A percentile compares a stretch with the other conserved stretches of the same genome.
phyloP scores from a whole-genome alignment of 2,797 vertebrate species.

The Sebastolobus altivelis region DNA sequence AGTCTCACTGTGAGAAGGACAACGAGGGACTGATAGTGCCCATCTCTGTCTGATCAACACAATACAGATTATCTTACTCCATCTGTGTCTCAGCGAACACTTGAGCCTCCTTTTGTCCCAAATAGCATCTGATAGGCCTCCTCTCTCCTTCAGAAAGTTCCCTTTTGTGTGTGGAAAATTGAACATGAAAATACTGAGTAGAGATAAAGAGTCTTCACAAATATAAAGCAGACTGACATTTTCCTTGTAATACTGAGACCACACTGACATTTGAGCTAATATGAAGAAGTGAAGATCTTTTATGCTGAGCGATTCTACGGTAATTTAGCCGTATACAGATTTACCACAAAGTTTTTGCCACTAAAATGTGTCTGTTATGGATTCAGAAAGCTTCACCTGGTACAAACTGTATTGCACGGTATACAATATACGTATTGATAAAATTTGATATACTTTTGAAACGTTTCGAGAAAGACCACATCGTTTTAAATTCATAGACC shows the following conservation, averaged over 20 bases:
- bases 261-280: conserved; percentile 13
- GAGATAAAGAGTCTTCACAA: conserved; percentile 14
- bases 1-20: conserved; percentile 1
- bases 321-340: neutral
- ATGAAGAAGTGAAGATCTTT: conserved; percentile 11
- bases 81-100: conserved; percentile 24
- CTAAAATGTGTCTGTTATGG: neutral
- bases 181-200: conserved; percentile 14
- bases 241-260: neutral
- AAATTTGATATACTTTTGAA: neutral
- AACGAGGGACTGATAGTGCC: conserved; percentile 6
- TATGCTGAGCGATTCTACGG: neutral
- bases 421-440: neutral
- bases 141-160: conserved; percentile 8
- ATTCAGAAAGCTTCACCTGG: neutral
- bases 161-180: conserved; percentile 22
- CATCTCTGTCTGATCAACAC: conserved; percentile 24
- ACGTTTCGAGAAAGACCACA: neutral
- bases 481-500: neutral
- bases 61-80: conserved; percentile 28
- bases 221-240: conserved; percentile 28
- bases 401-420: neutral
- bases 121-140: conserved; percentile 11
- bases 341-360: neutral
- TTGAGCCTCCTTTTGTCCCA: conserved; percentile 41